Percentiles rank a stretch among this genome's conserved stretches.
phyloP scores from a whole-genome alignment of 2,888 invertebrate species.

The Tribolium freemani region DNA sequence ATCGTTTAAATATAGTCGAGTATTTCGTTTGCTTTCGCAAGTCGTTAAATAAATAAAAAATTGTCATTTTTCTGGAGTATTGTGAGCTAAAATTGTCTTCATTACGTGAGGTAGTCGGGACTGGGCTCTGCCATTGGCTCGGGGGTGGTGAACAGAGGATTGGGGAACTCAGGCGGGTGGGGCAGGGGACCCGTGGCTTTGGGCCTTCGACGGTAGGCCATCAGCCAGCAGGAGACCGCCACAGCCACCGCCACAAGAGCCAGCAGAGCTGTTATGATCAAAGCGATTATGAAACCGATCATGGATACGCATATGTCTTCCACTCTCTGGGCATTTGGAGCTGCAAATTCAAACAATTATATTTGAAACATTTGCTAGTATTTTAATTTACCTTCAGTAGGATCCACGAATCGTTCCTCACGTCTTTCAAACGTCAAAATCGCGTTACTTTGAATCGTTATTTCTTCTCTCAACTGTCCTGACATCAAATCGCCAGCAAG shows the following conservation, averaged over 20 bases:
- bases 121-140: conserved; percentile 87
- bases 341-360: conserved; percentile 62
- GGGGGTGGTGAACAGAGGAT: conserved; percentile 89
- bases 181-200: conserved; percentile 91
- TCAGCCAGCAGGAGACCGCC: conserved; percentile 95
- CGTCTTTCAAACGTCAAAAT: conserved; percentile 91
- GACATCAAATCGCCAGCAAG: conserved; percentile 73
- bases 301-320: conserved; percentile 95
- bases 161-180: conserved; percentile 96
- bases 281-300: conserved; percentile 92
- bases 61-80: conserved; percentile 33
- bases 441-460: conserved; percentile 92
- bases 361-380: not conserved
- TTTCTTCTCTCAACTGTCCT: conserved; percentile 92
- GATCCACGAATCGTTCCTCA: conserved; percentile 83
- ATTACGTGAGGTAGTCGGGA: conserved; percentile 81
- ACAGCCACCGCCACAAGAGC: conserved; percentile 95
- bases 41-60: conserved; percentile 46
- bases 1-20: conserved; percentile 52
- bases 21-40: conserved; percentile 55
- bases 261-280: conserved; percentile 91
- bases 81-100: conserved; percentile 31
- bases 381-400: conserved; percentile 77
- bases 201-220: conserved; percentile 91
- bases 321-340: conserved; percentile 72